phyloP scores from a whole-genome alignment of 2,113 vertebrate species.

The Synodontis membranacea region DNA sequence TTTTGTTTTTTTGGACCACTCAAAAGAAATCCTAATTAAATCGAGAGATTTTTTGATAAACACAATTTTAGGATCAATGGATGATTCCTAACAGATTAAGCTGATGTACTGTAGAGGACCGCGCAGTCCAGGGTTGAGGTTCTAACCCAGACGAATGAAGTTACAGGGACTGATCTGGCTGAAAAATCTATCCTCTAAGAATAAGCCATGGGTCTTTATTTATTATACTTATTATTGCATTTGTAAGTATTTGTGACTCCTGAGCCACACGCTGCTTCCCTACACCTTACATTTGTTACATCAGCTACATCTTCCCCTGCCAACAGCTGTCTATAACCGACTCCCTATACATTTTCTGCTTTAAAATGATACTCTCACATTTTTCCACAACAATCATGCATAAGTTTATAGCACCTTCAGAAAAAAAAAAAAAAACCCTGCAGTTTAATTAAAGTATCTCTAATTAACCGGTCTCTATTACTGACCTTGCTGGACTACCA shows the following conservation, averaged over 20 bases:
- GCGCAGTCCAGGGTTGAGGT: neutral
- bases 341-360: neutral
- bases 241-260: slow-evolving; percentile 22
- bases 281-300: neutral
- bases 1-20: no score
- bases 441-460: slow-evolving; percentile 35
- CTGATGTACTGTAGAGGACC: neutral
- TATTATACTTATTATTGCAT: slow-evolving; percentile 40
- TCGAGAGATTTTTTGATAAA: neutral
- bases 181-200: slow-evolving; percentile 26
- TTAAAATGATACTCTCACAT: slow-evolving; percentile 1
- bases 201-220: slow-evolving; percentile 27
- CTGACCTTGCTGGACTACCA: slow-evolving; percentile 36
- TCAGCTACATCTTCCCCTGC: neutral
- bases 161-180: slow-evolving; percentile 24
- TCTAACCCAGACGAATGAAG: slow-evolving; percentile 13
- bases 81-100: neutral
- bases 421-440: slow-evolving; percentile 53
- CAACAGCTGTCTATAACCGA: neutral
- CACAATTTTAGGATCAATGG: neutral
- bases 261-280: neutral
- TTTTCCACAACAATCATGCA: slow-evolving; percentile 36
- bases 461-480: slow-evolving; percentile 32
- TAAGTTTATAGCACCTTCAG: slow-evolving; percentile 53
- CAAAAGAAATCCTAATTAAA: neutral